Evolutionary conservation across 1,140 invertebrate species (phyloP).

Genomic region (Plectrocnemia conspersa): DNA sequence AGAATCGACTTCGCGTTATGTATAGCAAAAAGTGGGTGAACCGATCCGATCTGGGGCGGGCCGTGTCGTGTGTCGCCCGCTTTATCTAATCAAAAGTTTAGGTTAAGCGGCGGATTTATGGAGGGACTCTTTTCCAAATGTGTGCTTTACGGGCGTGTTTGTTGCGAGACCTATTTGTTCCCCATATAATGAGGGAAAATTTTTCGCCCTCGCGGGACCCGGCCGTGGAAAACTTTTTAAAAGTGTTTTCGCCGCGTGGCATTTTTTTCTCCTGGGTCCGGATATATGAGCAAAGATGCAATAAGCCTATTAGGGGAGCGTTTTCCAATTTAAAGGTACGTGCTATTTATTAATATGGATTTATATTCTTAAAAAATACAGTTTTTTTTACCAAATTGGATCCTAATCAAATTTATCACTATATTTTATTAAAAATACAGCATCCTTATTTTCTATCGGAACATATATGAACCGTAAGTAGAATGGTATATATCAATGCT

Average conservation of each 20-base stretch:
- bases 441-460: no score
- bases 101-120: slow-evolving; percentile 10
- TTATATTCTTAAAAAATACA: no score
- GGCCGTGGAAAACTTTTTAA: slow-evolving; percentile 24
- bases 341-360: no score
- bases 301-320: no score
- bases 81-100: slow-evolving; percentile 22
- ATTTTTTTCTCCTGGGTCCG: no score
- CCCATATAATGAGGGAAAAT: slow-evolving; percentile 29
- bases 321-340: no score
- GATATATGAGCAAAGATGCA: no score
- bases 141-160: slow-evolving; percentile 28
- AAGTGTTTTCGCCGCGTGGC: slow-evolving; percentile 27
- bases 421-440: no score
- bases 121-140: slow-evolving; percentile 12
- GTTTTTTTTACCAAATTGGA: no score
- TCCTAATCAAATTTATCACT: no score
- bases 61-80: background rate
- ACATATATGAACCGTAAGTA: no score
- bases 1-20: slow-evolving; percentile 5
- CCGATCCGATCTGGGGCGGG: background rate
- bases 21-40: background rate
- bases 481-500: no score
- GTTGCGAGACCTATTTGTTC: slow-evolving; percentile 28
- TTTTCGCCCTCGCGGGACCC: slow-evolving; percentile 6